Percentiles rank a stretch among this genome's conserved stretches.
phyloP scores from a whole-genome alignment of 2,113 vertebrate species.

The Myocastor coypus region DNA sequence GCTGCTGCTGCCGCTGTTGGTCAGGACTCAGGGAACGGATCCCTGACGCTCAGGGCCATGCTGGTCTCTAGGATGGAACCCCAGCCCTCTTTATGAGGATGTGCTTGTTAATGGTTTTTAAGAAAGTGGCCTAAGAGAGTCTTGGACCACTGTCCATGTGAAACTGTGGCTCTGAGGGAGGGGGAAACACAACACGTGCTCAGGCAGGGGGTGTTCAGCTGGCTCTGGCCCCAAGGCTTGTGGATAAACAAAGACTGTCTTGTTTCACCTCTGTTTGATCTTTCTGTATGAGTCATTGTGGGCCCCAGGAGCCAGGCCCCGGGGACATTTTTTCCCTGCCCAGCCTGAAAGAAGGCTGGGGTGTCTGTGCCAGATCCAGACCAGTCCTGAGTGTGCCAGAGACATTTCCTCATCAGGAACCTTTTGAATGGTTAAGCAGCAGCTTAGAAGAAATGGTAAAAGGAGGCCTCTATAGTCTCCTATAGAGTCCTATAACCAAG shows the following conservation, averaged over 20 bases:
- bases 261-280: conserved; percentile 51
- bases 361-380: neutral
- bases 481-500: neutral
- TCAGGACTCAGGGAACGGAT: neutral
- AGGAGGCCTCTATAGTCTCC: too few relatives aligned
- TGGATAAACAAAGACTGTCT: conserved; percentile 51
- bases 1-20: neutral
- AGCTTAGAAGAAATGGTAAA: conserved; percentile 32
- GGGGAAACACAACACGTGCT: neutral
- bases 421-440: neutral
- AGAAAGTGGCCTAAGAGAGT: neutral
- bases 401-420: conserved; percentile 28
- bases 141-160: neutral
- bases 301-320: neutral
- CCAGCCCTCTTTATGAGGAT: neutral
- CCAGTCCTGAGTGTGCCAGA: neutral
- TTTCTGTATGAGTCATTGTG: neutral
- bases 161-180: conserved; percentile 19
- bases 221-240: conserved; percentile 54
- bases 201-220: conserved; percentile 1
- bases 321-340: neutral
- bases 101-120: neutral
- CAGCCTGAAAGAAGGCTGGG: neutral
- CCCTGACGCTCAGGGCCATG: too few relatives aligned
- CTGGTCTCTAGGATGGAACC: neutral